Evolutionary conservation across 2,113 vertebrate genomes (phyloP), one percentile per base, ranked within the genome.

Genomic region (Phalacrocorax carbo): DNA sequence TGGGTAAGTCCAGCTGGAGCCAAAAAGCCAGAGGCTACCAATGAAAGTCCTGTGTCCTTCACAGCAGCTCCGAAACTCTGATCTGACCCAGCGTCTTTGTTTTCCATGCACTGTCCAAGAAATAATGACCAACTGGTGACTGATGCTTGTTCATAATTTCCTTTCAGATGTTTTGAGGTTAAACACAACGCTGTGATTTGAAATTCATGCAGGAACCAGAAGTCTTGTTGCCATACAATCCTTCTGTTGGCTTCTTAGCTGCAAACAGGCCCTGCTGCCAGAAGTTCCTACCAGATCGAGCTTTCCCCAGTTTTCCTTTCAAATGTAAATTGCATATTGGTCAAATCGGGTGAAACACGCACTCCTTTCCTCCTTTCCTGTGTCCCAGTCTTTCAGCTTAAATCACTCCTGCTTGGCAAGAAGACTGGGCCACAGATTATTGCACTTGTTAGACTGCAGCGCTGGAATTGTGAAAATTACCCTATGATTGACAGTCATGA

Each of bases 241-340:
- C 60, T 96, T 91, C 91, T 94, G 88, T 92, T 95, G 97, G 93
- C 88, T 91, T 88, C 89, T 75, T 93, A 80, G 93, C 66, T 95
- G 94, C 91, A 95, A 97, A 97, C 91, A 95, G 82, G 66, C 78
- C 34, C 54, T 81, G 84, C 89, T 97, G 96, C 95, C 93, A 96
- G 82, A 65, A 62, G 60, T 83, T 96, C 49, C 82, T 91, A 95
- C 84, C 79, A 88, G 61, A 93, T 77, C 23, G 13, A 88, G 79
- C 64, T 96, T 96, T 95, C 87, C 19, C 57, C 76, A 80, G 86
- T 82, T 95, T 96, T 95, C 48, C 49, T 96, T 93, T 93, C 79
- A 93, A 86, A 78, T 92, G 91, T 93, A 80, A 95, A 91, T 92
- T 87, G 70, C 91, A 87, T 54, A 69, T 26, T 86, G 93, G 85